These are phyloP conservation scores for Dichetophora obliterata DNA, from an alignment of 2,888 invertebrate species.

Conservation along the genomic window DNA sequence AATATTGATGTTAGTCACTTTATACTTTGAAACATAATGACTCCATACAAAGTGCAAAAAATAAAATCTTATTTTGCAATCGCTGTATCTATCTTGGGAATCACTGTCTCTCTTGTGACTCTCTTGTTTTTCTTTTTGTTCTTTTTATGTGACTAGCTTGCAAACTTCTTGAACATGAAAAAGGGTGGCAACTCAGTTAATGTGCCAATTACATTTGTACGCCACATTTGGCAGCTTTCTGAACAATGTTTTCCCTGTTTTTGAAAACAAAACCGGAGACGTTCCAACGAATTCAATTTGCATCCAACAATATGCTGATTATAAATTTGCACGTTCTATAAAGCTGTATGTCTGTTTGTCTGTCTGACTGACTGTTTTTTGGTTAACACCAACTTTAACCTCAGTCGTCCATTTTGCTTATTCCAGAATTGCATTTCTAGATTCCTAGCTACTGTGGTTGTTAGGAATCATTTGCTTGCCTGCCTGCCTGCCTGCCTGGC, in stretches of 20 bases:
- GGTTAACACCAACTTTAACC: not conserved
- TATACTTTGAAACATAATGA: too few relatives aligned
- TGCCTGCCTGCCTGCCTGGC: not conserved
- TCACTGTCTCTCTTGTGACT: not conserved
- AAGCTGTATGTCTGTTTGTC: slow-evolving; percentile 1
- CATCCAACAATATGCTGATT: slow-evolving; percentile 25
- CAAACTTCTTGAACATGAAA: too few relatives aligned
- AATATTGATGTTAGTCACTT: too few relatives aligned
- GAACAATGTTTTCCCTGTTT: not conserved
- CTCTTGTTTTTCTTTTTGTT: not conserved
- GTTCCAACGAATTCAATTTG: not conserved
- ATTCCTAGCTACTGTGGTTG: too few relatives aligned
- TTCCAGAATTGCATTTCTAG: not conserved
- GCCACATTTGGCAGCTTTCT: not conserved
- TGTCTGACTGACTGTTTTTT: not conserved
- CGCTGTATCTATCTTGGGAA: too few relatives aligned
- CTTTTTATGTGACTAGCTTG: too few relatives aligned
- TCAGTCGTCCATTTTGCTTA: not conserved
- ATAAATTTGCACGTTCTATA: slow-evolving; percentile 16
- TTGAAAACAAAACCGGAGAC: not conserved
- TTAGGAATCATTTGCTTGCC: not conserved
- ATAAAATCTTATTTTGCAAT: too few relatives aligned
- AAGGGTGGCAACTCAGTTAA: not conserved
- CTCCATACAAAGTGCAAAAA: too few relatives aligned
- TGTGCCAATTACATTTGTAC: not conserved